Evolutionary conservation across 1,140 invertebrate genomes (phyloP), one percentile per base, ranked within the genome.

Genomic region (Daktulosphaira vitifoliae): DNA sequence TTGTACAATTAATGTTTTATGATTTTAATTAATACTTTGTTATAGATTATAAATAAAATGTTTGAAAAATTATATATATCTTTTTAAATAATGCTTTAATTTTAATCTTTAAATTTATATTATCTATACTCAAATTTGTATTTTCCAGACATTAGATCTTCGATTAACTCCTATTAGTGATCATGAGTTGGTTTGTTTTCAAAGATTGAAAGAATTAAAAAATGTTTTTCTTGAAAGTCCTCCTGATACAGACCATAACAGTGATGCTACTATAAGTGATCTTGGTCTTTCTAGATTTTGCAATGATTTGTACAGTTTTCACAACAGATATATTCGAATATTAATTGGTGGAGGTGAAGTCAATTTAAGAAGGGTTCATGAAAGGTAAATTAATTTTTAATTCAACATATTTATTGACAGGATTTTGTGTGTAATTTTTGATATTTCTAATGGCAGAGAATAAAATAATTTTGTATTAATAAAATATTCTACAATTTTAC

Each of bases 91-190:
- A n/a, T n/a, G n/a, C n/a, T n/a, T n/a, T n/a, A n/a, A n/a, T n/a
- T n/a, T n/a, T n/a, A n/a, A n/a, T n/a, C n/a, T n/a, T n/a, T n/a
- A n/a, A n/a, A n/a, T n/a, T n/a, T n/a, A n/a, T n/a, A n/a, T n/a
- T n/a, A n/a, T n/a, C n/a, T n/a, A n/a, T n/a, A n/a, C n/a, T n/a
- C n/a, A n/a, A n/a, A n/a, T n/a, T 50, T 62, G 26, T 33, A 8
- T 46, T 48, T 62, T 69, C 23, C 70, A 83, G 83, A 73, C 80
- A 18, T 72, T 87, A 23, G 85, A 87, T 71, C 73, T 86, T 15
- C 78, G 84, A 54, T 79, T 80, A 62, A 86, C 84, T 0, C 78
- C 79, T 1, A 77, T 87, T 15, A 81, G 81, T n/a, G 84, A 87
- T 68, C 82, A 81, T 9, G 85, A 87, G 73, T 76, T 86, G 20